phyloP scores from a whole-genome alignment of 92 coral and sea anemone species.

The Palythoa grandis region DNA sequence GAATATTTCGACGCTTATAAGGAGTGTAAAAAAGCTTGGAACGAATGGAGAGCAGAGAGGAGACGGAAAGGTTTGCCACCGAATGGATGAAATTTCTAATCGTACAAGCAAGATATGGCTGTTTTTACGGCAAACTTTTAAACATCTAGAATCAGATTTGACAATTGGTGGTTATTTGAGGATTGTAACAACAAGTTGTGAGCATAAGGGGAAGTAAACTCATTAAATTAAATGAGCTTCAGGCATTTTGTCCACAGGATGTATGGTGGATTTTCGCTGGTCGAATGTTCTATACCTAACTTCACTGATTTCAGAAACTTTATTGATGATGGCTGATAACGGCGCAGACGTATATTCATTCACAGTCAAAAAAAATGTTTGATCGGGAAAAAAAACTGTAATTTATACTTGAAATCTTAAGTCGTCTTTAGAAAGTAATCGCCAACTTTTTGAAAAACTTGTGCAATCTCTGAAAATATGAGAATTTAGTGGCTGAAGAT shows the following conservation, averaged over 20 bases:
- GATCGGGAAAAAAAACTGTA: no score
- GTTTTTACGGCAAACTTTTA: background rate
- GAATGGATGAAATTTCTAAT: constrained; percentile 36
- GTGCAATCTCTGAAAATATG: no score
- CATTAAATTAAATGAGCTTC: no score
- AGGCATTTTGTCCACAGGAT: background rate
- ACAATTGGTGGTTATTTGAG: background rate
- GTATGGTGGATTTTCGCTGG: background rate
- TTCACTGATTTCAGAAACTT: no score
- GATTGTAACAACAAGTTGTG: background rate
- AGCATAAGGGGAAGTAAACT: background rate
- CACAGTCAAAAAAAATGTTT: no score
- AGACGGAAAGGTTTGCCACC: constrained; percentile 85
- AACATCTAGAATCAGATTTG: background rate
- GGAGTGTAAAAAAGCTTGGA: constrained; percentile 97
- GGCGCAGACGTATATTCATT: no score
- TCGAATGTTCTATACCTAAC: background rate
- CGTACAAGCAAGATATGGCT: background rate
- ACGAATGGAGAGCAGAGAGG: constrained; percentile 82
- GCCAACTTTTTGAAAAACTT: no score
- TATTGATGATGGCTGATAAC: no score
- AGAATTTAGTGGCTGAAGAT: no score
- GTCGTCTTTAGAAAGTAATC: no score
- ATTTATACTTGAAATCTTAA: no score
- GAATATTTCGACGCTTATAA: constrained; percentile 88